Base-by-base conservation (phyloP, 2,797 vertebrate species). In the Pelochelys cantorii region DNA sequence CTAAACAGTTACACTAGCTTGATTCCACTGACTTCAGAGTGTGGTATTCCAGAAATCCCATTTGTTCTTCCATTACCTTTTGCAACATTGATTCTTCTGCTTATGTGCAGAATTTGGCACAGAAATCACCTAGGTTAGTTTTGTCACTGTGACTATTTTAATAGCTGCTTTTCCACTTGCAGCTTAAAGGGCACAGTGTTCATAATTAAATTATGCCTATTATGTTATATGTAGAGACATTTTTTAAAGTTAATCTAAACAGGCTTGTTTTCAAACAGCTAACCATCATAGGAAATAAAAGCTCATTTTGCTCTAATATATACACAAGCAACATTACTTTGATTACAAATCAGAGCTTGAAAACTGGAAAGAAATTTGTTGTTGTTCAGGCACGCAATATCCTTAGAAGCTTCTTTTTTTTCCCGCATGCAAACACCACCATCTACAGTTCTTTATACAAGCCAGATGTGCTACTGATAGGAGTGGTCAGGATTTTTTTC, bases 201-300 rank as follows among this genome's bases (percentile, higher is more conserved):
- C 74, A 48, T 84, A 80, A 53, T 53, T 31, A 27, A 54, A 31
- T 17, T 22, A 25, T 85, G 52, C 23, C 13, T 84, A 29, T 85
- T 79, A 60, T 54, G 54, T 91, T 68, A 81, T 91, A 71, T 17
- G 18, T 86, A 80, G 92, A 74, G 83, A 79, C 88, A 68, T 92
- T 96, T 92, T 83, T 95, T 25, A 11, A 90, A 11, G 89, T 96
- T 78, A 55, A 85, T 60, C 89, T 93, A 93, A 81, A 87, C 90
- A 77, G n/a, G 77, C 74, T 96, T 92, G 56, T 85, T 84, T 74
- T 93, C 22, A 77, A 52, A 27, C 52, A 88, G 82, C 91, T 91
- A 90, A 75, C 89, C 18, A 11, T 22, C 74, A 88, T 53, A 88
- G 22, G 74, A 93, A 94, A 86, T 7, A 11, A 22, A 60, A 79